phyloP scores from a whole-genome alignment of 2,113 vertebrate genomes.

The Petaurus breviceps region DNA sequence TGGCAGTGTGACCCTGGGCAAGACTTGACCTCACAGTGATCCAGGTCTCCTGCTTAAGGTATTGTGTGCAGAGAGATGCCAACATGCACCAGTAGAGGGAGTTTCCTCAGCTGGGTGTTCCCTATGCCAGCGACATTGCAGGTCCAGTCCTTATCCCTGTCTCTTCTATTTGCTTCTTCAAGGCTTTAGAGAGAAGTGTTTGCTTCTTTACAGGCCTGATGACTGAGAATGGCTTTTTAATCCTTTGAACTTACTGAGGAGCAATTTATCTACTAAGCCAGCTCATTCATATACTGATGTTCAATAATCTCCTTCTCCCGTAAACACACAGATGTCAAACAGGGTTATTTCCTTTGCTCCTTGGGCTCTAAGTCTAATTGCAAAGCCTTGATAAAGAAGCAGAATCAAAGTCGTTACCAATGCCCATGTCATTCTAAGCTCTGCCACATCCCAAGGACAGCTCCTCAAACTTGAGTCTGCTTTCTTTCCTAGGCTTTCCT shows the following conservation, averaged over 20 bases:
- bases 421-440: slow-evolving; percentile 3
- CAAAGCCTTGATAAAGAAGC: slow-evolving; percentile 6
- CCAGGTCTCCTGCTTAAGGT: too few relatives aligned
- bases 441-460: neutral
- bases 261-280: neutral
- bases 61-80: too few relatives aligned
- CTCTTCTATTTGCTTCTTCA: neutral
- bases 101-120: too few relatives aligned
- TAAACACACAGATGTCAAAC: neutral
- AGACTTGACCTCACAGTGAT: too few relatives aligned
- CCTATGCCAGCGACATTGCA: too few relatives aligned
- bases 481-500: slow-evolving; percentile 35
- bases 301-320: slow-evolving; percentile 21
- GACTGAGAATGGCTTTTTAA: neutral
- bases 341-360: neutral
- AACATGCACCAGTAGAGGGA: too few relatives aligned
- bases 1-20: too few relatives aligned
- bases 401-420: neutral
- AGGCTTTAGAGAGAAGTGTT: neutral
- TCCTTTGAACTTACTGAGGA: slow-evolving; percentile 3
- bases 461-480: slow-evolving; percentile 7
- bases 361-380: neutral
- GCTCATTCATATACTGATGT: neutral
- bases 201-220: neutral
- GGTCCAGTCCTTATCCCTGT: too few relatives aligned